Evolutionary conservation across 2,888 invertebrate genomes (phyloP), one percentile per base, ranked within the genome.

Genomic region (Pogonocherus hispidulus): DNA sequence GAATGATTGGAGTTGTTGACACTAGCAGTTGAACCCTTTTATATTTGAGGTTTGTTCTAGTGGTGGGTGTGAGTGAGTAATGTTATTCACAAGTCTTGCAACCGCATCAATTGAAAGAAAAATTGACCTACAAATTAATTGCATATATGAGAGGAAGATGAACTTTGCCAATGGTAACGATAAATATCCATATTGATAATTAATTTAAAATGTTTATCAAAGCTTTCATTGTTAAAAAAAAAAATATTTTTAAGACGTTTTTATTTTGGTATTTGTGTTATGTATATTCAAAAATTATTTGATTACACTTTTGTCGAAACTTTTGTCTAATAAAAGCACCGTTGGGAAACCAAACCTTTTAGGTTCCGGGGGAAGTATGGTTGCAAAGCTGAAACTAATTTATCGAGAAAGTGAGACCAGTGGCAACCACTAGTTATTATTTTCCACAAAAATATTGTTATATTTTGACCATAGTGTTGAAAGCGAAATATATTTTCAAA

Each of bases 391-490:
- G n/a, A n/a, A n/a, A n/a, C n/a, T n/a, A n/a, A n/a, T n/a, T n/a
- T n/a, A n/a, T n/a, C n/a, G 16, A 4, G 46, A 44, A 59, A 46
- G 23, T 59, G 23, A 59, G 16, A 16, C 23, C 9, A 57, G 23
- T 5, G n/a, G 19, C 8, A 32, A 32, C 27, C 18, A 9, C 47
- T 14, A 22, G 27, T 20, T 16, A 49, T 27, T 60, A 62, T 20
- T 20, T 32, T 59, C 20, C 55, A 49, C 35, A 63, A 19, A 59
- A 16, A 18, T 63, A 16, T 68, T 60, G 41, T 62, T 65, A 49
- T 65, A 65, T 65, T 69, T 69, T 41, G 57, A 69, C 57, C 44
- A 32, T 55, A 16, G 59, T 46, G 59, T 68, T 44, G 57, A 57
- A 59, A 59, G 59, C 32, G 47, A 59, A 57, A 44, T 59, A 19